A percentile compares a stretch with the other conserved stretches of the same genome.
Conservation (phyloP, 2,113 vertebrate species). For the Chaetops frenatus region DNA sequence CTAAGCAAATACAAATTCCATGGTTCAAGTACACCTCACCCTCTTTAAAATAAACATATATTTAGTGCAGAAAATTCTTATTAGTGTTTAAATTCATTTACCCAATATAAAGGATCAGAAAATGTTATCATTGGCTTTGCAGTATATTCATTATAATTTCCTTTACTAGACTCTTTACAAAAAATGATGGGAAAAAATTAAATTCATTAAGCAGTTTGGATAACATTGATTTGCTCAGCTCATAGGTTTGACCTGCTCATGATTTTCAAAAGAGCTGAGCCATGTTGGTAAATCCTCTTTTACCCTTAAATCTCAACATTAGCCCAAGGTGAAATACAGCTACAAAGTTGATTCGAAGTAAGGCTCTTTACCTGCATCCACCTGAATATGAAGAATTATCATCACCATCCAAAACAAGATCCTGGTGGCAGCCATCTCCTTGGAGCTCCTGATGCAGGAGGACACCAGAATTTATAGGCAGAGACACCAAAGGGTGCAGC, state of each 20-base stretch:
- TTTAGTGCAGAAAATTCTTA: not conserved
- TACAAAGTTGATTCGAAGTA: not conserved
- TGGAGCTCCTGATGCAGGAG: not conserved
- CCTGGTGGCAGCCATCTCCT: not conserved
- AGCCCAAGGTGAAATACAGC: not conserved
- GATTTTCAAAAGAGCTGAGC: not conserved
- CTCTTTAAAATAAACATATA: not conserved
- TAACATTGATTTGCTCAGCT: not conserved
- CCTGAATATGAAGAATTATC: not conserved
- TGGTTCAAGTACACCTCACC: not conserved
- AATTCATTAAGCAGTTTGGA: not conserved
- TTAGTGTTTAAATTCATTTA: not conserved
- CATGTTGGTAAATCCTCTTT: not conserved
- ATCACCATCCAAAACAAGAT: slow-evolving; percentile 13
- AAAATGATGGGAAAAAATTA: not conserved
- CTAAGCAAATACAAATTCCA: not conserved
- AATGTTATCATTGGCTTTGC: not conserved
- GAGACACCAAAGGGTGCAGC: not conserved
- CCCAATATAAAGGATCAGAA: not conserved
- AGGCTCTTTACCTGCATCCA: slow-evolving; percentile 23
- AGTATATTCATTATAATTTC: not conserved
- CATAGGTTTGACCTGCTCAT: not conserved
- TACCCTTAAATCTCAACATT: not conserved
- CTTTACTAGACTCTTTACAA: not conserved
- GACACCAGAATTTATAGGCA: slow-evolving; percentile 2